Conservation (phyloP, 2,797 vertebrate species). For the Thaleichthys pacificus region DNA sequence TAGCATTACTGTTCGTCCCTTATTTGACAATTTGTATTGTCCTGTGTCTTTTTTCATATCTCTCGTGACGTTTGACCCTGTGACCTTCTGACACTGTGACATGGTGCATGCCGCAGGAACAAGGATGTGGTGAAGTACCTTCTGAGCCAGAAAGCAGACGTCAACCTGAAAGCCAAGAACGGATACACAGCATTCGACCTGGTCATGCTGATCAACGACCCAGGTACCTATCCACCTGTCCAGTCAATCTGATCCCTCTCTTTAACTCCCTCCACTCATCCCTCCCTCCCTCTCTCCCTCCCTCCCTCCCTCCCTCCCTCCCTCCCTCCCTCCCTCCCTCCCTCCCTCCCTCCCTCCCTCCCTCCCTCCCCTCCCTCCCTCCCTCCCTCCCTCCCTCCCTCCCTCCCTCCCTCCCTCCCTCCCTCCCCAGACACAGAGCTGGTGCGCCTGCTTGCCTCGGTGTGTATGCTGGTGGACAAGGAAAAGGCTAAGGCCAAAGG, state of each 20-base stretch:
- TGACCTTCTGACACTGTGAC: not conserved
- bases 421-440: constrained; percentile 88
- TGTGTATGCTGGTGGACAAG: constrained; percentile 94
- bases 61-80: not conserved
- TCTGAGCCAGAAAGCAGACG: constrained; percentile 90
- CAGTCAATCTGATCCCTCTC: not conserved
- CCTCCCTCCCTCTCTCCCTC: not conserved
- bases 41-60: not conserved
- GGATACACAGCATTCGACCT: constrained; percentile 97
- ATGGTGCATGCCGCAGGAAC: constrained; percentile 73
- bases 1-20: too few relatives aligned
- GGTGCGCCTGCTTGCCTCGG: constrained; percentile 91
- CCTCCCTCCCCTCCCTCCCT: too few relatives aligned
- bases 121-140: constrained; percentile 95
- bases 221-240: constrained; percentile 66
- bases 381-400: not conserved
- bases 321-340: not conserved
- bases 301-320: not conserved
- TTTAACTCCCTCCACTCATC: not conserved
- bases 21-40: too few relatives aligned
- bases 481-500: constrained; percentile 82
- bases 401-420: not conserved
- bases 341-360: not conserved
- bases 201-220: constrained; percentile 95
- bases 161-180: constrained; percentile 92